Percentiles rank a stretch among this genome's conserved stretches.
Evolutionary conservation across 2,888 invertebrate genomes (phyloP).

Genomic region (Rotaria magnacalcarata): DNA sequence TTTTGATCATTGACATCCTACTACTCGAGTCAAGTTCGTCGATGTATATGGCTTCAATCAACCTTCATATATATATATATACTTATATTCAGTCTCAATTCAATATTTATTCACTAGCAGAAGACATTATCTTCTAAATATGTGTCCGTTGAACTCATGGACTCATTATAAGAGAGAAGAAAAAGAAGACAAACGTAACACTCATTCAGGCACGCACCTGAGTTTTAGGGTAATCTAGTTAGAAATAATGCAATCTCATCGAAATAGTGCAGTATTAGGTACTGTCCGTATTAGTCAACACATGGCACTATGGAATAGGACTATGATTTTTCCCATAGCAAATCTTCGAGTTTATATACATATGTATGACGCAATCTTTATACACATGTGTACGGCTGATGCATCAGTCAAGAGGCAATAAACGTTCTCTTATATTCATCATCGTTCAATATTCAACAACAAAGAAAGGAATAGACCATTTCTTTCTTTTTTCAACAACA

Average conservation of each 20-base stretch:
- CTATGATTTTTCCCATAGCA: not conserved
- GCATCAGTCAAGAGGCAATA: constrained; percentile 16
- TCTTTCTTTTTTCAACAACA: not conserved
- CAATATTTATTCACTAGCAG: not conserved
- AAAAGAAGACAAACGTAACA: not conserved
- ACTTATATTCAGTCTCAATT: not conserved
- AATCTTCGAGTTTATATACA: not conserved
- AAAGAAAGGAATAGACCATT: not conserved
- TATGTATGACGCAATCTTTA: not conserved
- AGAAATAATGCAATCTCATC: not conserved
- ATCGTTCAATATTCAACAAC: not conserved
- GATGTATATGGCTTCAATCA: not conserved
- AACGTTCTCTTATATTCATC: not conserved
- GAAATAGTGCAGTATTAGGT: not conserved
- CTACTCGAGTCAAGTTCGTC: not conserved
- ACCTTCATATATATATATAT: not conserved
- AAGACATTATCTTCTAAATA: not conserved
- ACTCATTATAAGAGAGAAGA: not conserved
- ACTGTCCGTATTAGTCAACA: not conserved
- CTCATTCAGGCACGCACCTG: not conserved
- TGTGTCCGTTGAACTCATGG: not conserved
- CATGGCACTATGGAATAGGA: not conserved
- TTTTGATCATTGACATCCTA: not conserved
- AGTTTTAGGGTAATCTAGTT: not conserved
- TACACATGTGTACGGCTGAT: not conserved